A percentile compares a stretch with the other conserved stretches of the same genome.
These are phyloP conservation scores for Ametastegia equiseti DNA, from an alignment of 2,888 invertebrate species.

Conservation along the genomic window DNA sequence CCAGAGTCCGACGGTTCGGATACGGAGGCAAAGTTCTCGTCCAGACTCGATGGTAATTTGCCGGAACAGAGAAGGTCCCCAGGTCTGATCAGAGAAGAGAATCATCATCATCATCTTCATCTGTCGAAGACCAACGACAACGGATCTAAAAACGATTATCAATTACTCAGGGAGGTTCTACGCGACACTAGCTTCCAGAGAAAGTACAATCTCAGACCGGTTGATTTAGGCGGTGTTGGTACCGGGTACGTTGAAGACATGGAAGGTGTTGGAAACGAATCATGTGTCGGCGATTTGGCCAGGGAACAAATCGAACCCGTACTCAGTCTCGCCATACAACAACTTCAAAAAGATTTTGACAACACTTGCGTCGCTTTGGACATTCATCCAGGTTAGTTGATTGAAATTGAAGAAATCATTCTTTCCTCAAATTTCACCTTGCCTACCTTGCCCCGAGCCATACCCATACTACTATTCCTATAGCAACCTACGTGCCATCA, in stretches of 20 bases:
- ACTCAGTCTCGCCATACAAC: constrained; percentile 90
- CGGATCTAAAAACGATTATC: constrained; percentile 80
- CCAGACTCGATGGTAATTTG: too few relatives aligned
- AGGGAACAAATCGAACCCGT: constrained; percentile 90
- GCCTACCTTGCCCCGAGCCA: constrained; percentile 14
- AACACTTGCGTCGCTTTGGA: constrained; percentile 90
- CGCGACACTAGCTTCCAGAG: constrained; percentile 92
- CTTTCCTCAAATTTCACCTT: not conserved
- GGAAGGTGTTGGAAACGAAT: constrained; percentile 84
- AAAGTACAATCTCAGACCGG: constrained; percentile 88
- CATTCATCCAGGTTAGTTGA: constrained; percentile 90
- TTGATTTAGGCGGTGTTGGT: constrained; percentile 82
- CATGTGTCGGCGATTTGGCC: constrained; percentile 79
- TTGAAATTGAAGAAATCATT: not conserved
- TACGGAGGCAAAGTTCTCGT: not conserved
- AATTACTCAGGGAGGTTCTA: constrained; percentile 87
- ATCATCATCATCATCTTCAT: too few relatives aligned
- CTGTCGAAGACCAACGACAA: too few relatives aligned
- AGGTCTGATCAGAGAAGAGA: constrained; percentile 62
- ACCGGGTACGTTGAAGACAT: constrained; percentile 78
- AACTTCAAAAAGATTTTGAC: constrained; percentile 91
- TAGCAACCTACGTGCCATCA: too few relatives aligned
- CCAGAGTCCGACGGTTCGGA: constrained; percentile 53
- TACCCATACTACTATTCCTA: too few relatives aligned
- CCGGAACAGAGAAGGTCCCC: not conserved